Percentiles rank a stretch among this genome's conserved stretches.
phyloP scores from a whole-genome alignment of 1,140 invertebrate species.

The Drosophila fuyamai region DNA sequence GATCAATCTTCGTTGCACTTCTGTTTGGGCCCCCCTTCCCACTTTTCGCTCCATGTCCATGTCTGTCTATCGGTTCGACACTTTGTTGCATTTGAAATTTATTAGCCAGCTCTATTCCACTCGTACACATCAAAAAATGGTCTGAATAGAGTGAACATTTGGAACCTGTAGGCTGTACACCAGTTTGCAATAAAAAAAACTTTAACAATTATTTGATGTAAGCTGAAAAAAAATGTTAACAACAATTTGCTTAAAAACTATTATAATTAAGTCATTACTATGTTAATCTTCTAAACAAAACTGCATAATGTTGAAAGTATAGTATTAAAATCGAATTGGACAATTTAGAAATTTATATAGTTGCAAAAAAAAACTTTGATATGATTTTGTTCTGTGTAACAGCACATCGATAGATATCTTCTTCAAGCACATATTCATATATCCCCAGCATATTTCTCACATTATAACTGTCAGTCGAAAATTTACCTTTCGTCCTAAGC shows the following conservation, averaged over 20 bases:
- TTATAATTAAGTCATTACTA: no score
- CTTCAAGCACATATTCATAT: background rate
- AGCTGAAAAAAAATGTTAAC: no score
- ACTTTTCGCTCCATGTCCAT: slow-evolving; percentile 43
- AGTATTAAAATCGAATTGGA: no score
- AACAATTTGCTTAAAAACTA: no score
- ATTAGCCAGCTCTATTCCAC: slow-evolving; percentile 57
- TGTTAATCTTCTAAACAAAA: no score
- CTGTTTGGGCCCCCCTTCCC: slow-evolving; percentile 28
- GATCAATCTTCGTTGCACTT: slow-evolving; percentile 81
- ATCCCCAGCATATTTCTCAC: slow-evolving; percentile 60
- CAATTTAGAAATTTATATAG: no score
- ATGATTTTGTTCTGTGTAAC: slow-evolving; percentile 1
- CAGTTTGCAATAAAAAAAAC: no score
- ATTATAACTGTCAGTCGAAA: slow-evolving; percentile 59
- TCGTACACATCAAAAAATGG: slow-evolving; percentile 5
- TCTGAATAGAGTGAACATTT: background rate
- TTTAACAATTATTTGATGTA: no score
- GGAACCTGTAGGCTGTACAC: no score
- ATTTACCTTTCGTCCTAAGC: slow-evolving; percentile 48
- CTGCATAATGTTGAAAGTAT: no score
- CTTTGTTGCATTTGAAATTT: slow-evolving; percentile 82
- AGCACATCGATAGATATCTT: slow-evolving; percentile 33
- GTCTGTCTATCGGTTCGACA: slow-evolving; percentile 77
- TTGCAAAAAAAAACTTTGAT: no score